Evolutionary conservation across 2,797 vertebrate genomes (phyloP).

Genomic region (Antrozous pallidus): DNA sequence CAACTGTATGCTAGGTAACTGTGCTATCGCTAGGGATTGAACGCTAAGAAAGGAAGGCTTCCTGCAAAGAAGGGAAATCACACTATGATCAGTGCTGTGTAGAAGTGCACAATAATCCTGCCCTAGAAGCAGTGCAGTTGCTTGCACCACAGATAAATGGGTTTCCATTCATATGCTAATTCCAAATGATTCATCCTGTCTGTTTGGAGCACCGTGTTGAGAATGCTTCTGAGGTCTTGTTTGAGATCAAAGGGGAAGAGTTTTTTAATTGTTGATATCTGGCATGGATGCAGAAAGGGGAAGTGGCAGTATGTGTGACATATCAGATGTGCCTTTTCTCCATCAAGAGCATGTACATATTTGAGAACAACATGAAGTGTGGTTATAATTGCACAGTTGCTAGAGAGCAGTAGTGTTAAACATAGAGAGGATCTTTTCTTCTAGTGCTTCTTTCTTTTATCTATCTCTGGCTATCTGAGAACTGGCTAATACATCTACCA

Average conservation of each 20-base stretch:
- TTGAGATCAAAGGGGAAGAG: neutral
- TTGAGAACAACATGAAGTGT: neutral
- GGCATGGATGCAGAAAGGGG: neutral
- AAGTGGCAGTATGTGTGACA: neutral
- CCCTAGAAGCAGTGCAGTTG: neutral
- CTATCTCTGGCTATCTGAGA: neutral
- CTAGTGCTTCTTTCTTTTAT: neutral
- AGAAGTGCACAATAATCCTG: neutral
- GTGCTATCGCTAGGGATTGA: neutral
- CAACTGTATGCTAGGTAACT: neutral
- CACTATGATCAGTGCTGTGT: neutral
- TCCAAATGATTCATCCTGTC: neutral
- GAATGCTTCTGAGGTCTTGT: neutral
- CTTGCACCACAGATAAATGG: neutral
- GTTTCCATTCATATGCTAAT: neutral
- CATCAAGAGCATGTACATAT: neutral
- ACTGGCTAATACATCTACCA: neutral
- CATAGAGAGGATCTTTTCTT: neutral
- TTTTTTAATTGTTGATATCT: neutral
- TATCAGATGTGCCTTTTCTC: neutral
- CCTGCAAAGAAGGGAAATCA: neutral
- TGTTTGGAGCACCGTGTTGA: neutral
- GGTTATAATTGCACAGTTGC: neutral
- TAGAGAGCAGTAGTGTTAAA: neutral
- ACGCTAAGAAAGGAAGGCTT: neutral